Evolutionary conservation across 2,888 invertebrate species (phyloP).

Genomic region (Eristalis pertinax): DNA sequence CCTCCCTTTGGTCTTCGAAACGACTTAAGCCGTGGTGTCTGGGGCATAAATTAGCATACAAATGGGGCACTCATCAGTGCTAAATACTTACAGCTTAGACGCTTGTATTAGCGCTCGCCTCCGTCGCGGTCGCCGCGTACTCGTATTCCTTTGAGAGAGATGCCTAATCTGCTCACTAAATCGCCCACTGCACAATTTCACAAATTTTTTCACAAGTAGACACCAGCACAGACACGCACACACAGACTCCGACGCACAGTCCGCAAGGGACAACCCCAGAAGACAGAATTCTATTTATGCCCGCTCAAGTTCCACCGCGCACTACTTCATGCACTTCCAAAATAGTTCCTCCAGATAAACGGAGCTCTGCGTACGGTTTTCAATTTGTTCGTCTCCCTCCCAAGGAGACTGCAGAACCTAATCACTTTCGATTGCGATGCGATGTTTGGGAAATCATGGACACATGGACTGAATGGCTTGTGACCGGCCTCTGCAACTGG

Average conservation of each 20-base stretch:
- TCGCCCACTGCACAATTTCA: neutral
- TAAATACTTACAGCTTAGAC: slow-evolving; percentile 5
- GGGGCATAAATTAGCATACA: neutral
- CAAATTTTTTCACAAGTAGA: neutral
- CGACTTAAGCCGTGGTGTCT: neutral
- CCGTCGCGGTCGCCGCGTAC: neutral
- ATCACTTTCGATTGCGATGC: slow-evolving; percentile 4
- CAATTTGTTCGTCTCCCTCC: slow-evolving; percentile 6
- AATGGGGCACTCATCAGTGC: neutral
- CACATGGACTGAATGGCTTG: neutral
- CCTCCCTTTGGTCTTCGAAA: neutral
- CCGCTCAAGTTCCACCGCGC: neutral
- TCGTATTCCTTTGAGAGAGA: neutral
- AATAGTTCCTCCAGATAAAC: slow-evolving; percentile 2
- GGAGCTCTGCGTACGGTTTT: slow-evolving; percentile 4
- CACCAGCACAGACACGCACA: neutral
- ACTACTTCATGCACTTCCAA: neutral
- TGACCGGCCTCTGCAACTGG: neutral
- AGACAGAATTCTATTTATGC: slow-evolving; percentile 6
- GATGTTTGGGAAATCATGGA: slow-evolving; percentile 4
- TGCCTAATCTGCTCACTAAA: neutral
- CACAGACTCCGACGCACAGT: neutral
- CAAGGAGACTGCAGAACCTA: neutral
- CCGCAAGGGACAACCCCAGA: neutral
- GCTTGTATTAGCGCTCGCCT: neutral